Evolutionary conservation across 2,888 invertebrate species (phyloP), one percentile per base, ranked within the genome.

Genomic region (Drosophila pegasa): DNA sequence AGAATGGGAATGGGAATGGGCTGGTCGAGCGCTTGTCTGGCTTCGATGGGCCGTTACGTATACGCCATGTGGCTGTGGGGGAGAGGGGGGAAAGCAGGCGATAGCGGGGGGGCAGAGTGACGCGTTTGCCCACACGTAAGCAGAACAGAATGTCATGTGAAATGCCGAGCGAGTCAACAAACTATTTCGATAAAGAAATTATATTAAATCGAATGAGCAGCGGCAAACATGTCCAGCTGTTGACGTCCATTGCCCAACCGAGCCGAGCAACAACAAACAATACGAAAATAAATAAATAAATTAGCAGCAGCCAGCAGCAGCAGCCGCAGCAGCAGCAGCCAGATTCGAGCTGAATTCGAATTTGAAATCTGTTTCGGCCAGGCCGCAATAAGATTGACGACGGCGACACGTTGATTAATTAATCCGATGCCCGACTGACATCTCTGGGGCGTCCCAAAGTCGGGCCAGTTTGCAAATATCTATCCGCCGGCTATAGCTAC

Each of bases 371-470:
- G 22, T 61, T 35, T 66, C 48, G 63, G 51, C 73, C 68, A 54
- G 62, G 48, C 52, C 35, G 18, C 59, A 70, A 76, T 66, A 83
- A 87, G 84, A 83, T 83, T 83, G 83, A 83, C 79, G 85, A 87
- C 78, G 75, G 81, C 71, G 65, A 87, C 72, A 81, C 73, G 76
- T 81, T 89, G 89, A 89, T 89, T 89, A 89, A 89, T 89, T 86
- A 86, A 89, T 86, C 86, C 74, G 78, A 84, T 72, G 86, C 65
- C 33, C 60, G 70, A 58, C 71, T 87, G 86, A 80, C 86, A 79
- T 62, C 59, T 69, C 59, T 69, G 14, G 22, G 64, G 57, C 67
- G 61, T 61, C 67, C 72, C 41, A 70, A 56, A 48, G 57, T 50
- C 63, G 63, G 33, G 35, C 43, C 27, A 20, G 48, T 50, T 65